Conservation (phyloP, 2,113 vertebrate species). For the Dunckerocampus dactyliophorus region DNA sequence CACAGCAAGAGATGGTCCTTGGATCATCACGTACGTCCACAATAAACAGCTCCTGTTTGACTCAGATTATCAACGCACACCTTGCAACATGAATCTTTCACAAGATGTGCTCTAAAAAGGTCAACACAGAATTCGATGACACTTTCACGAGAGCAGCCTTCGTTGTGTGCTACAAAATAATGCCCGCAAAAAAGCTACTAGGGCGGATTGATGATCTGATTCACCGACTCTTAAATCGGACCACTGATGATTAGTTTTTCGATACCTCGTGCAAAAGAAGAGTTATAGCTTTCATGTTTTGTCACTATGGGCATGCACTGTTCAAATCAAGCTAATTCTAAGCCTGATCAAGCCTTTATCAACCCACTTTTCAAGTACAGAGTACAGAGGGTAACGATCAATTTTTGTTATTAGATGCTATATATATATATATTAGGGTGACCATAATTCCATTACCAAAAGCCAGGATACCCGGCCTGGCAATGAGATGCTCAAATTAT, state of each 20-base stretch:
- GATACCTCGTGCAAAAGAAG: too few relatives aligned
- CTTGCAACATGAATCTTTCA: slow-evolving; percentile 16
- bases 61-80: slow-evolving; percentile 8
- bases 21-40: slow-evolving; percentile 10
- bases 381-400: too few relatives aligned
- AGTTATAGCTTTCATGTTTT: too few relatives aligned
- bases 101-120: slow-evolving; percentile 9
- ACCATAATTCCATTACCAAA: too few relatives aligned
- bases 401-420: too few relatives aligned
- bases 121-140: slow-evolving; percentile 22
- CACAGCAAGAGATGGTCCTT: slow-evolving; percentile 10
- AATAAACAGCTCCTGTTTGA: slow-evolving; percentile 18
- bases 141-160: slow-evolving; percentile 10
- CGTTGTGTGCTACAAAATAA: slow-evolving; percentile 22
- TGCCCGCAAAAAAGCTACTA: slow-evolving; percentile 7
- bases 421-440: too few relatives aligned
- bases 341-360: too few relatives aligned
- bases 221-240: slow-evolving; percentile 36
- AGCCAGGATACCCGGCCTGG: too few relatives aligned
- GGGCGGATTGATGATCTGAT: slow-evolving; percentile 18
- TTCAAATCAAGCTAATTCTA: too few relatives aligned
- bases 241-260: slow-evolving; percentile 1
- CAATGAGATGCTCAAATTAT: too few relatives aligned
- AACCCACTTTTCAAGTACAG: too few relatives aligned
- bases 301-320: too few relatives aligned